Base-by-base conservation (phyloP, 2,888 invertebrate genomes). In the Melieria crassipennis region DNA sequence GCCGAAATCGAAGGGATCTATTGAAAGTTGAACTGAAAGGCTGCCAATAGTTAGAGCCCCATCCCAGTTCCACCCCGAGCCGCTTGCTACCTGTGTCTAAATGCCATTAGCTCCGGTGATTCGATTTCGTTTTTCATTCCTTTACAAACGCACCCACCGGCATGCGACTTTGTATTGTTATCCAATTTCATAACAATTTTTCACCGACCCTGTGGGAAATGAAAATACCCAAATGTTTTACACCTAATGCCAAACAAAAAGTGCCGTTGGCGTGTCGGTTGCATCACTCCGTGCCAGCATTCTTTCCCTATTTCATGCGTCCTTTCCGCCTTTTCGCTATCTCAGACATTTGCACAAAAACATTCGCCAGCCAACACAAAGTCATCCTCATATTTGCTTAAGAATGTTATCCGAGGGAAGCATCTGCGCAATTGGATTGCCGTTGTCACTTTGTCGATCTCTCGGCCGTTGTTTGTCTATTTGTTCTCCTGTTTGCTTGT, bases 361-460 rank as follows among this genome's bases (percentile, higher is more conserved):
- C 30, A 30, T 30, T 30, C 65, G 46, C 65, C 56, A 65, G 56
- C 57, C 46, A 56, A 57, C 56, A 57, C 16, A 63, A 71, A 80
- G 82, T 82, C 80, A 81, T 67, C 65, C 75, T 77, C 79, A 78
- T 81, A 81, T 82, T 82, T 82, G 78, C 78, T 80, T 77, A 76
- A 77, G 62, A 48, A 46, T 67, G 66, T 72, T 72, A 72, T 74
- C 72, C 70, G 9, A 55, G 58, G 63, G 68, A 70, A 79, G 76
- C 82, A 81, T 79, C 82, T 81, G 81, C 74, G 78, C 81, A 81
- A 81, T 81, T 78, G 79, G 79, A 81, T 81, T 81, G 65, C n/a
- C 58, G 46, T 70, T 61, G 60, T 60, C 67, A 61, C 45, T 52
- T 50, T 30, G 55, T 52, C 50, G 30, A 9, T 42, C 10, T 46